These are phyloP conservation scores for Calliphora vomitoria DNA, from an alignment of 2,888 invertebrate genomes.

Conservation along the genomic window DNA sequence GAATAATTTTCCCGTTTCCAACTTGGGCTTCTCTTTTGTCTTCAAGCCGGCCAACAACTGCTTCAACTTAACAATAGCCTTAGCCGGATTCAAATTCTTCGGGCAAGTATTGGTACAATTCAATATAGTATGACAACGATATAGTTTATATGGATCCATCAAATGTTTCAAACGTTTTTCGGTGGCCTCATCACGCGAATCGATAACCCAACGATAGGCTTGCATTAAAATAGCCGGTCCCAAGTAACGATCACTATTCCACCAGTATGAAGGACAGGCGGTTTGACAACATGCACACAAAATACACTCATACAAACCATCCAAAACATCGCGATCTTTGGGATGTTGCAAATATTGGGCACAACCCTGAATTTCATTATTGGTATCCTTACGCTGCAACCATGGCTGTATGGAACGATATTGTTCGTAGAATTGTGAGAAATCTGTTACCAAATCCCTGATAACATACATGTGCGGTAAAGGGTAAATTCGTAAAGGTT, in stretches of 20 bases:
- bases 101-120: constrained; percentile 98
- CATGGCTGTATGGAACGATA: constrained; percentile 97
- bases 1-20: constrained; percentile 88
- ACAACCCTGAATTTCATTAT: constrained; percentile 87
- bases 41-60: constrained; percentile 92
- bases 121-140: constrained; percentile 98
- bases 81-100: constrained; percentile 97
- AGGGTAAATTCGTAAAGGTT: constrained; percentile 94
- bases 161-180: constrained; percentile 90
- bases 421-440: constrained; percentile 97
- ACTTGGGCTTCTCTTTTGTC: constrained; percentile 90
- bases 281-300: constrained; percentile 98
- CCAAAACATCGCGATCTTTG: constrained; percentile 94
- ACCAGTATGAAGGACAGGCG: constrained; percentile 99
- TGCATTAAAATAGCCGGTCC: constrained; percentile 99
- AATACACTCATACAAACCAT: constrained; percentile 98
- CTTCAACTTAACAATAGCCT: constrained; percentile 97
- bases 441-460: constrained; percentile 96
- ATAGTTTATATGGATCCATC: constrained; percentile 95
- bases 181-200: constrained; percentile 94
- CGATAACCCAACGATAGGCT: constrained; percentile 98
- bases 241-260: constrained; percentile 98
- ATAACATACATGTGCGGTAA: constrained; percentile 99
- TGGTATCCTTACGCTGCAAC: constrained; percentile 89
- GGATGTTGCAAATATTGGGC: constrained; percentile 93